Percentiles rank a stretch among this genome's conserved stretches.
Evolutionary conservation across 2,113 vertebrate genomes (phyloP).

Genomic region (Hydrolagus affinis): DNA sequence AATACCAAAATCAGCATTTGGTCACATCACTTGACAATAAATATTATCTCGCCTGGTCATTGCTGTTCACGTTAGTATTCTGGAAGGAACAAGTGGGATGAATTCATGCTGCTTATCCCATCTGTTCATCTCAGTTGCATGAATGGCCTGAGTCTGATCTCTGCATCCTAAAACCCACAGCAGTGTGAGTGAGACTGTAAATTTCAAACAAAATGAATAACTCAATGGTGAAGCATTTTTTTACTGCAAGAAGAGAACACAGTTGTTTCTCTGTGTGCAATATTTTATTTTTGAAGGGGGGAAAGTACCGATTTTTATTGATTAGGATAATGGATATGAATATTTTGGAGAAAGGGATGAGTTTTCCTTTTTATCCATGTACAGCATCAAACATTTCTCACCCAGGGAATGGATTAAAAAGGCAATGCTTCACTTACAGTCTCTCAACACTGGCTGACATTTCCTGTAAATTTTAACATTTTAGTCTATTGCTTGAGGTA

Average conservation of each 20-base stretch:
- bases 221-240: not conserved
- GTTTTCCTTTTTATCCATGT: not conserved
- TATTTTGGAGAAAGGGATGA: too few species aligned
- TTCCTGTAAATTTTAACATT: not conserved
- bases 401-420: not conserved
- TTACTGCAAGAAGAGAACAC: not conserved
- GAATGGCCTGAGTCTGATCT: not conserved
- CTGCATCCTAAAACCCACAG: constrained; percentile 1
- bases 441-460: not conserved
- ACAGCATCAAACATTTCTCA: not conserved
- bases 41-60: not conserved
- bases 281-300: too few species aligned
- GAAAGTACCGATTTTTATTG: too few species aligned
- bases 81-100: constrained; percentile 21
- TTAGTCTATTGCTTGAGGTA: not conserved
- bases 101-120: constrained; percentile 12
- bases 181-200: not conserved
- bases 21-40: constrained; percentile 6
- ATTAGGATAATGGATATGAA: too few species aligned
- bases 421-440: not conserved
- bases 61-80: not conserved
- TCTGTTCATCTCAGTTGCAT: constrained; percentile 3
- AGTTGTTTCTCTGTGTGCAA: not conserved
- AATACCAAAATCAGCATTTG: constrained; percentile 10
- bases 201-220: constrained; percentile 11